Base-by-base conservation (phyloP, 2,888 invertebrate genomes). In the Drosophila yooni region DNA sequence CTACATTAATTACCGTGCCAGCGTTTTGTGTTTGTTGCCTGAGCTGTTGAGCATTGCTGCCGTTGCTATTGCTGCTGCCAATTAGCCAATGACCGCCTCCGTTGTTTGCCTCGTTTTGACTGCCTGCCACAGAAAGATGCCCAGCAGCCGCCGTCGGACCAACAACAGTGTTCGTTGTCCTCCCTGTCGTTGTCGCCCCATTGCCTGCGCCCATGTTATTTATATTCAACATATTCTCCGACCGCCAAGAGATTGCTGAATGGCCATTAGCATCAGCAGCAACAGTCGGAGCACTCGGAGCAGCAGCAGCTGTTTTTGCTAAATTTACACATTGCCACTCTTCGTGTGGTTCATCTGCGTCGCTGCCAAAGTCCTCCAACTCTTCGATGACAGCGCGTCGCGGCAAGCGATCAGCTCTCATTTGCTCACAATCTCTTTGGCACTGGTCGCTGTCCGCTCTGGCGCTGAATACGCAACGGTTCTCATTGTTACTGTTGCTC, bases 61-160 rank as follows among this genome's bases (percentile, higher is more conserved):
- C 74, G 78, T 80, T 80, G 84, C 72, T 52, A 21, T 33, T 70
- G 61, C 46, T 61, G 57, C 56, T 80, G 83, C 74, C 88, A 88
- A 87, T 88, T 86, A 83, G 74, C 59, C 56, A 38, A 56, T 76
- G 84, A 79, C 69, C 82, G 80, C 65, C 70, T 64, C 60, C 65
- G 70, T 79, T 70, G 48, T 73, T 75, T 63, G 74, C 66, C 89
- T 90, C 91, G 91, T 89, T 91, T 90, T 81, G 88, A 92, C 91
- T 92, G 85, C 67, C 68, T 58, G 74, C 65, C 15, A 31, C 54
- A 46, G 46, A 46, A 56, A 65, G 72, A 67, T 67, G 72, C 75
- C 74, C 74, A 86, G 61, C 80, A 67, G 40, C 29, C 40, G 40
- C 31, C 6, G 65, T 77, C 62, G 56, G 62, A 53, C 27, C 50